Evolutionary conservation across 1,140 invertebrate species (phyloP), one percentile per base, ranked within the genome.

Genomic region (Sminthurides bifidus): DNA sequence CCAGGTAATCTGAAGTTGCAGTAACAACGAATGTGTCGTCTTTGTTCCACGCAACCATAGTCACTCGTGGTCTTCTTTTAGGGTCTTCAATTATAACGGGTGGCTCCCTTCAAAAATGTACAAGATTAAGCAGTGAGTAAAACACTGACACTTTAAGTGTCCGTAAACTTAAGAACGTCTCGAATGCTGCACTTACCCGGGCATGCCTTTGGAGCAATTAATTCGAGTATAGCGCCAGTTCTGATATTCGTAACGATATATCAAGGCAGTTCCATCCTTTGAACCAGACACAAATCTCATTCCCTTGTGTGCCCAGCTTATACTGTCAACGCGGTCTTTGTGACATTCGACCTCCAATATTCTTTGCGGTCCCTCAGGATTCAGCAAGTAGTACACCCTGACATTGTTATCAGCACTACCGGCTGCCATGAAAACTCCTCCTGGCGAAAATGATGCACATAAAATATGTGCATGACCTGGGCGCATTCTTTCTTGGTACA

Each of bases 391-490:
- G 68, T 95, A 97, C 3, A 95, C 85, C 43, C 92, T 76, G 19
- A 96, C 88, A 70, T 91, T 82, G 71, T 94, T 86, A 74, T 98
- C 92, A 1, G 88, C 87, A 59, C 85, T 92, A 27, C 93, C 94
- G 23, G 92, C 86, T 5, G 92, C 92, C 62, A 93, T 76, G 72
- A 97, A 94, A 38, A 83, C 80, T 6, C 95, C 95, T 33, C 93
- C 92, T 1, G 88, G 80, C 66, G 90, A 94, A 72, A 95, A 96
- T 0, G 89, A 88, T 0, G 88, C 85, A 71, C 92, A 97, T 59
- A 97, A 83, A 83, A 98, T 94, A 75, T 95, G 91, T 17, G 90
- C 90, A 66, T 87, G 84, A 37, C 92, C 92, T 2, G 91, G 89
- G 5, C 91, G 76, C 72, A 92, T 86, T 66, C 89, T 81, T 73